Conservation (phyloP, 2,888 invertebrate genomes). For the Microplitis manilae region DNA sequence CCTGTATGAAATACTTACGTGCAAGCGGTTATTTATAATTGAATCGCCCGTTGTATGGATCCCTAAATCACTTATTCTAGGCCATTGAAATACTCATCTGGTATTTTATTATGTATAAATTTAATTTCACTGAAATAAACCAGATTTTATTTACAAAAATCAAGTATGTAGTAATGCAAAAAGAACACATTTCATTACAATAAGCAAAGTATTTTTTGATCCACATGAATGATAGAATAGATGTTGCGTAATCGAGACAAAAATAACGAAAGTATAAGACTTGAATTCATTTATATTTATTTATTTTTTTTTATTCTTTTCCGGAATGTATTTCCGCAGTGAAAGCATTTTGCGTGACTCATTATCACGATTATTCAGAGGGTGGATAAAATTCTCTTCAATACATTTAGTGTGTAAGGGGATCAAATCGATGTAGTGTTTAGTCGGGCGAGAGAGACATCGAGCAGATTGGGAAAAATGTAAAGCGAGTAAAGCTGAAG, state of each 20-base stretch:
- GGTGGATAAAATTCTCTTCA: conserved; percentile 19
- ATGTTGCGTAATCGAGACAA: not conserved
- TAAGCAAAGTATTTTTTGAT: not conserved
- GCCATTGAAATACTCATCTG: not conserved
- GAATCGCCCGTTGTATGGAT: not conserved
- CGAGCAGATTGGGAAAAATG: conserved; percentile 6
- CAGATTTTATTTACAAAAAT: not conserved
- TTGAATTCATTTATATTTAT: not conserved
- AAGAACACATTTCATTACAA: not conserved
- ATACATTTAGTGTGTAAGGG: conserved; percentile 23
- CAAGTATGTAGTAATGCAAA: not conserved
- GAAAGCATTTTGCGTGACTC: conserved; percentile 40
- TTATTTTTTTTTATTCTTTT: conserved; percentile 5
- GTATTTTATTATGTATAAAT: not conserved
- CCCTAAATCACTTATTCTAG: not conserved
- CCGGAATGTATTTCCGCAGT: conserved; percentile 34
- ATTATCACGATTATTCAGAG: conserved; percentile 30
- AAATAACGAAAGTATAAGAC: conserved; percentile 7
- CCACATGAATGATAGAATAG: not conserved
- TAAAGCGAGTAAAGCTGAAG: not conserved
- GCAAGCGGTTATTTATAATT: not conserved
- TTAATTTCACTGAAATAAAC: not conserved
- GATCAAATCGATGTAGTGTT: conserved; percentile 3
- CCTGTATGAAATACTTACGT: not conserved
- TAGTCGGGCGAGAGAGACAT: conserved; percentile 31